Base-by-base conservation (phyloP, 1,140 invertebrate genomes). In the Palaemon carinicauda region DNA sequence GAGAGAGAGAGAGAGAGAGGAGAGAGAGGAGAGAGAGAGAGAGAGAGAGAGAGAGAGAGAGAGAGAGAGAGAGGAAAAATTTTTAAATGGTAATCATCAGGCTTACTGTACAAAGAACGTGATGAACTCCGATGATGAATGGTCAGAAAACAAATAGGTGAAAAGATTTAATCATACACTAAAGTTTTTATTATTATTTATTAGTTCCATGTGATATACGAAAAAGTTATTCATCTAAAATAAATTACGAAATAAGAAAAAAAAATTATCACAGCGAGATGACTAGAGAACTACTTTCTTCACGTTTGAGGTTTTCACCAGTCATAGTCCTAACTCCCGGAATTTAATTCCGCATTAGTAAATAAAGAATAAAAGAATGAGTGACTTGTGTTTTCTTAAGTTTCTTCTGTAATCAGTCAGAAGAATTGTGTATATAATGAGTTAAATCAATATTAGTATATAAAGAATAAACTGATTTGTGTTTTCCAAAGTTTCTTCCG, bases 201-300 rank as follows among this genome's bases (percentile, higher is more conserved):
- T 27, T 29, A 73, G 31, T 19, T 27, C 17, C 17, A 27, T 19
- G 17, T 19, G 19, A 29, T 73, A 2, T 31, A 73, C 31, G 27
- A 19, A 24, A 29, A 19, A 29, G 17, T 73, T 24, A 7, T 27
- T n/a, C 53, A n/a, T 52, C 29, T 15, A n/a, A 50, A 14, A 77
- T n/a, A 24, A 50, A 15, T 50, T 19, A 73, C 15, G 15, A 19
- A 73, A 31, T 19, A 2, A 65, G n/a, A n/a, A n/a, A 33, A 29
- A 27, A 5, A 5, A 9, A 41, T 50, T 71, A 14, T 82, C 29
- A 69, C 33, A 52, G 17, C 17, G 19, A 29, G 81, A 83, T 75
- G 81, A 83, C 71, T 83, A 83, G 81, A 83, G 81, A 83, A 83
- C 81, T 83, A 71, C 81, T 82, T 83, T 75, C 81, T 56, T 83